Percentiles rank a stretch among this genome's conserved stretches.
Evolutionary conservation across 2,797 vertebrate genomes (phyloP).

Genomic region (Tiaroga cobitis): DNA sequence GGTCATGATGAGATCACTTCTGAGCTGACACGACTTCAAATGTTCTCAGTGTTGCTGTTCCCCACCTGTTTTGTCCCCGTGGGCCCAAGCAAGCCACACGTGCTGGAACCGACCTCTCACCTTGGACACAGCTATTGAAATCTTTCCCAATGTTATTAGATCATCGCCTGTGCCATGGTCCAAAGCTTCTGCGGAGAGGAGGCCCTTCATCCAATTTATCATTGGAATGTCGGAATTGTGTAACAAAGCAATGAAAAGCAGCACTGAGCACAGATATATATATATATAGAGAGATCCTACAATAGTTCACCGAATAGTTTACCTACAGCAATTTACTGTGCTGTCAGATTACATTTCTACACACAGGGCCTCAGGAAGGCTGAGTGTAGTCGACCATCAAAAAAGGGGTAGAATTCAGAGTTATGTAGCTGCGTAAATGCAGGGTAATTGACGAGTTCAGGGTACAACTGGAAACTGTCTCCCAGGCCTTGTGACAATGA

Average conservation of each 20-base stretch:
- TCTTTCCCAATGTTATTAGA: slow-evolving; percentile 57
- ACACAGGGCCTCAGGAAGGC: background rate
- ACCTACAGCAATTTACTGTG: background rate
- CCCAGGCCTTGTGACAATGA: background rate
- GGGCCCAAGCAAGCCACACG: background rate
- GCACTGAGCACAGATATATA: background rate
- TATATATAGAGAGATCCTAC: background rate
- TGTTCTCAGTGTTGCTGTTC: slow-evolving; percentile 2
- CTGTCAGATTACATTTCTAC: background rate
- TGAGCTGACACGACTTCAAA: slow-evolving; percentile 46
- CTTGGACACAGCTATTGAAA: slow-evolving; percentile 49
- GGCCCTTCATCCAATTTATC: slow-evolving; percentile 57
- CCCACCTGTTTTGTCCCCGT: background rate
- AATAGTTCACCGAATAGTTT: background rate
- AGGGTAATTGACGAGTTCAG: background rate
- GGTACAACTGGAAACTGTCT: background rate
- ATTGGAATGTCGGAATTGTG: slow-evolving; percentile 64
- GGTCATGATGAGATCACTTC: slow-evolving; percentile 49
- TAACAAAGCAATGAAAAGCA: slow-evolving; percentile 58
- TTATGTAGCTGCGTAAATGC: background rate
- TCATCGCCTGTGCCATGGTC: slow-evolving; percentile 53
- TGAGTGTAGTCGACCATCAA: background rate
- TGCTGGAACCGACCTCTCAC: slow-evolving; percentile 41
- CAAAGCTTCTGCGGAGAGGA: slow-evolving; percentile 51
- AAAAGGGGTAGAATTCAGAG: background rate